These are phyloP conservation scores for Amphipoea lucens DNA, from an alignment of 2,888 invertebrate species.

Conservation along the genomic window DNA sequence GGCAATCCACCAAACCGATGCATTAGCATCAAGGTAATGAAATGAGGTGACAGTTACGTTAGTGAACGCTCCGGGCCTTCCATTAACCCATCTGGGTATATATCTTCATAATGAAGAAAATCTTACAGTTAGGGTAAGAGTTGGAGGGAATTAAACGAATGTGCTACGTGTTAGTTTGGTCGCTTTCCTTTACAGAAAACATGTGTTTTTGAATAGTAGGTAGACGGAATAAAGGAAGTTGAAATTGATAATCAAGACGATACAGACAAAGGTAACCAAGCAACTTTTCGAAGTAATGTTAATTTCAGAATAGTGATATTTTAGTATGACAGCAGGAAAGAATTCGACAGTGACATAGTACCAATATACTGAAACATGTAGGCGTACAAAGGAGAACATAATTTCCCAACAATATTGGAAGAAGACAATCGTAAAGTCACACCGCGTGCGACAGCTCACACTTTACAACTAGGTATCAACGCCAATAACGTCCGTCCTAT, in stretches of 20 bases:
- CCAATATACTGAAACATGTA: constrained; percentile 25
- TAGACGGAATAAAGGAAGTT: neutral
- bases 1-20: constrained; percentile 75
- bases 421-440: constrained; percentile 78
- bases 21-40: constrained; percentile 70
- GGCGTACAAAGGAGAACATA: constrained; percentile 46
- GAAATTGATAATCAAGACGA: neutral
- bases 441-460: constrained; percentile 85
- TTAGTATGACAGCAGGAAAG: neutral
- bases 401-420: constrained; percentile 64
- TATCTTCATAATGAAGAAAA: constrained; percentile 57
- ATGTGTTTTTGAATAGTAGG: neutral
- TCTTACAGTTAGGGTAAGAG: constrained; percentile 17
- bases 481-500: constrained; percentile 83
- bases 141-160: neutral
- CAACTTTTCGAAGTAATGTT: neutral
- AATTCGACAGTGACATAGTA: constrained; percentile 12
- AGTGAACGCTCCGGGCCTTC: constrained; percentile 57
- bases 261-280: too few relatives aligned
- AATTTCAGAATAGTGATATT: neutral
- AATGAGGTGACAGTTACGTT: constrained; percentile 72
- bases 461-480: constrained; percentile 83
- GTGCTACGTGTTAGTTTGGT: neutral
- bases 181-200: neutral
- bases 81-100: constrained; percentile 61